Evolutionary conservation across 2,113 vertebrate species (phyloP), one percentile per base, ranked within the genome.

Genomic region (Carassius carassius): DNA sequence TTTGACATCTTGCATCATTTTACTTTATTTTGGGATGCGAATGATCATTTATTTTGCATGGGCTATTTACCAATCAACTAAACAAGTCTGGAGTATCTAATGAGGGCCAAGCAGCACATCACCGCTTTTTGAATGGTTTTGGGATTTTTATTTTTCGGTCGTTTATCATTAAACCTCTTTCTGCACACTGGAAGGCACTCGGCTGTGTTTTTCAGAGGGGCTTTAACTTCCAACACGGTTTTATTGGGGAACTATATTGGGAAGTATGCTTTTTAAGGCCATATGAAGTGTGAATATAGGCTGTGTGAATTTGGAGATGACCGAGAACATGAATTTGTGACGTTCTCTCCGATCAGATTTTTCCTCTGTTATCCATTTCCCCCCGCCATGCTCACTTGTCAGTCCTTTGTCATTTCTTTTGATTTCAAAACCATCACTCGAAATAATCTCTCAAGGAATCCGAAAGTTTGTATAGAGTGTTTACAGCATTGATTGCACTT

Each of bases 401-500:
- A n/a, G 16, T 63, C 62, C 67, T 51, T 84, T 74, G 47, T 25
- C 11, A n/a, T 32, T 74, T 73, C 67, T 54, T 84, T 74, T 25
- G 44, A 76, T 35, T 84, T 54, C 74, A 69, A 89, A 44, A 32
- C 44, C 81, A 58, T 82, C 73, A 83, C 82, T 37, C 23, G 19
- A 67, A 60, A 67, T 60, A 65, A 82, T 65, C 76, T 60, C 60
- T 85, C 67, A 85, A 83, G 83, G 49, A 86, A 79, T 81, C 67
- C 72, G 82, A 70, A 85, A 73, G 82, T 87, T 79, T 87, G 76
- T 78, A 83, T 83, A 81, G 87, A 88, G 90, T 89, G 89, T 91
- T 91, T 92, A 91, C 89, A 89, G 87, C 89, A 90, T 90, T 51
- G 62, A 92, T 90, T 90, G 93, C 93, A 94, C 93, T 94, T 94